Evolutionary conservation across 2,797 vertebrate genomes (phyloP).

Genomic region (Protonibea diacanthus): DNA sequence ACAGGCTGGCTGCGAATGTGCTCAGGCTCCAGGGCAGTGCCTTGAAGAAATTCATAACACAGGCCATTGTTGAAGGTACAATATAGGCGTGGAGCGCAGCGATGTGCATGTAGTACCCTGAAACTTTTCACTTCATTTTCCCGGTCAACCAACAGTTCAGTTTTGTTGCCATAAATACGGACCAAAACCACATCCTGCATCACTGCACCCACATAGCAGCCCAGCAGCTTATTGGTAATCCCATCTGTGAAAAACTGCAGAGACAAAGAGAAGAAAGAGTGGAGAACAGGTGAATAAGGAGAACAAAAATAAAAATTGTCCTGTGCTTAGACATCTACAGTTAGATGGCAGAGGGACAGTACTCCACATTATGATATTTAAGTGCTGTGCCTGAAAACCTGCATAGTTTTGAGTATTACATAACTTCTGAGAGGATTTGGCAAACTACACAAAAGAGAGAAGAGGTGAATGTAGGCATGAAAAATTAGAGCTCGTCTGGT

Average conservation of each 20-base stretch:
- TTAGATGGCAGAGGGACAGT: not conserved
- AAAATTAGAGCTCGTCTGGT: constrained; percentile 16
- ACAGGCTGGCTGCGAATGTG: constrained; percentile 91
- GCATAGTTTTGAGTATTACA: constrained; percentile 30
- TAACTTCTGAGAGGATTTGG: constrained; percentile 18
- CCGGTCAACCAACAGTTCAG: constrained; percentile 94
- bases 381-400: not conserved
- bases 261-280: constrained; percentile 8
- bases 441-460: constrained; percentile 2
- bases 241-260: constrained; percentile 95
- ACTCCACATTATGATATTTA: not conserved
- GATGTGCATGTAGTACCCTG: constrained; percentile 92
- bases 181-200: constrained; percentile 95
- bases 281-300: constrained; percentile 4
- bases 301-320: not conserved
- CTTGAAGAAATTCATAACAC: constrained; percentile 97
- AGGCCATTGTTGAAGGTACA: constrained; percentile 98
- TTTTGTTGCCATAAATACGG: constrained; percentile 97
- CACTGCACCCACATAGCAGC: constrained; percentile 90
- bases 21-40: constrained; percentile 92
- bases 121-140: constrained; percentile 98
- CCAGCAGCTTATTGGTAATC: constrained; percentile 97
- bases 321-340: not conserved
- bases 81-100: constrained; percentile 94
- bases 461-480: not conserved